Evolutionary conservation across 1,140 invertebrate species (phyloP).

Genomic region (Nebria ingens): DNA sequence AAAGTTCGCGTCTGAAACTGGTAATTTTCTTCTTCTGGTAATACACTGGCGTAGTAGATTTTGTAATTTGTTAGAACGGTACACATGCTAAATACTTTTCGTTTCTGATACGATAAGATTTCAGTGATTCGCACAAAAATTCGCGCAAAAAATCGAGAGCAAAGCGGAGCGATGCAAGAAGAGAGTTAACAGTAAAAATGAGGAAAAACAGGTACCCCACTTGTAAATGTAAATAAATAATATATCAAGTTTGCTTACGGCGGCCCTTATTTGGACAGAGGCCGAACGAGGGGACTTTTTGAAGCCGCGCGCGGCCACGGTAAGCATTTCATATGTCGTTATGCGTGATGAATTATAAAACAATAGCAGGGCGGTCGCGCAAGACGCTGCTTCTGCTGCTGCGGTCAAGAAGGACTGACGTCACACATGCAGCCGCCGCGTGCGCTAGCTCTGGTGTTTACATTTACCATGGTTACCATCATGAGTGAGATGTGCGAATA

Average conservation of each 20-base stretch:
- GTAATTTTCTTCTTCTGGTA: too few species aligned
- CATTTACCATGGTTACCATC: neutral
- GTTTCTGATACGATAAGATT: too few species aligned
- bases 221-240: conserved; percentile 8
- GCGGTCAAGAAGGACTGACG: conserved; percentile 4
- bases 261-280: conserved; percentile 1
- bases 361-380: conserved; percentile 10
- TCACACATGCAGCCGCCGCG: conserved; percentile 12
- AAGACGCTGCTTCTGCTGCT: neutral
- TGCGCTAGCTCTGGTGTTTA: neutral
- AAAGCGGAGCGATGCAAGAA: conserved; percentile 4
- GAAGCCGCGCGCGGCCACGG: neutral
- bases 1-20: too few species aligned
- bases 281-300: conserved; percentile 2
- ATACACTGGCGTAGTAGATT: too few species aligned
- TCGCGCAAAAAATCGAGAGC: conserved; percentile 6
- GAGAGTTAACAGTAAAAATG: conserved; percentile 8
- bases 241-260: conserved; percentile 9
- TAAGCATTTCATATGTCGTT: conserved; percentile 12
- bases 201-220: conserved; percentile 8
- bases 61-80: too few species aligned
- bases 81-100: too few species aligned
- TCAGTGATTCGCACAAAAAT: conserved; percentile 1
- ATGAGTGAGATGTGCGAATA: neutral
- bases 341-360: conserved; percentile 21